These are phyloP conservation scores for Anomalospiza imberbis DNA, from an alignment of 2,797 vertebrate species.

Conservation along the genomic window DNA sequence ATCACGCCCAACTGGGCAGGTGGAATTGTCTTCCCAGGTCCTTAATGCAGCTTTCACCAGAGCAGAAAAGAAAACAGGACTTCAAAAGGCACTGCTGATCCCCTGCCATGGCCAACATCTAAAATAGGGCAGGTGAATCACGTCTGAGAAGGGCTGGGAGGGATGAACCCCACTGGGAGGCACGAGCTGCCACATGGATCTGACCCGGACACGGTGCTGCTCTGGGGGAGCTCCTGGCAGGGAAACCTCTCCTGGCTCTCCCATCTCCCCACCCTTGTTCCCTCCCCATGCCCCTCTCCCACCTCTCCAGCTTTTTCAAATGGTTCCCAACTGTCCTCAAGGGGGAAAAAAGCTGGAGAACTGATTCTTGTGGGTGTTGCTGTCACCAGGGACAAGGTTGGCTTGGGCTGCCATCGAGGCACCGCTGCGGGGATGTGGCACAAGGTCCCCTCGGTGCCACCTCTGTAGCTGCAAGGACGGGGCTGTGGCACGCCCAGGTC, in stretches of 20 bases:
- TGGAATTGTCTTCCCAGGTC: background rate
- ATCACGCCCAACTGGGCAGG: background rate
- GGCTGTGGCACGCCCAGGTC: background rate
- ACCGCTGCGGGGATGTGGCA: accelerated
- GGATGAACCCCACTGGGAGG: slow-evolving; percentile 9
- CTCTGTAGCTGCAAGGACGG: background rate
- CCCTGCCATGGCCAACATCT: background rate
- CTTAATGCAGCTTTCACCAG: background rate
- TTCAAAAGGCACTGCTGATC: slow-evolving; percentile 14
- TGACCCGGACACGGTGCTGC: background rate
- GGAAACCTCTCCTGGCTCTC: background rate
- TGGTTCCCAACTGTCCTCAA: background rate
- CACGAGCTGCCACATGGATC: background rate
- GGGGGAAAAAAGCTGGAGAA: background rate
- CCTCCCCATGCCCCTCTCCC: accelerated
- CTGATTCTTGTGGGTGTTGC: background rate
- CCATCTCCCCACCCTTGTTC: accelerated
- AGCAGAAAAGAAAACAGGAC: background rate
- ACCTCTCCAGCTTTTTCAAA: background rate
- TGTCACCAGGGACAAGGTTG: background rate
- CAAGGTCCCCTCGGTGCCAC: background rate
- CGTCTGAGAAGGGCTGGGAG: background rate
- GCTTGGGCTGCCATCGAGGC: background rate
- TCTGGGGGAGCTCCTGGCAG: background rate
- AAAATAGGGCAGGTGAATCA: slow-evolving; percentile 17